A percentile compares a stretch with the other conserved stretches of the same genome.
phyloP scores from a whole-genome alignment of 1,140 invertebrate species.

The Eumeta japonica region DNA sequence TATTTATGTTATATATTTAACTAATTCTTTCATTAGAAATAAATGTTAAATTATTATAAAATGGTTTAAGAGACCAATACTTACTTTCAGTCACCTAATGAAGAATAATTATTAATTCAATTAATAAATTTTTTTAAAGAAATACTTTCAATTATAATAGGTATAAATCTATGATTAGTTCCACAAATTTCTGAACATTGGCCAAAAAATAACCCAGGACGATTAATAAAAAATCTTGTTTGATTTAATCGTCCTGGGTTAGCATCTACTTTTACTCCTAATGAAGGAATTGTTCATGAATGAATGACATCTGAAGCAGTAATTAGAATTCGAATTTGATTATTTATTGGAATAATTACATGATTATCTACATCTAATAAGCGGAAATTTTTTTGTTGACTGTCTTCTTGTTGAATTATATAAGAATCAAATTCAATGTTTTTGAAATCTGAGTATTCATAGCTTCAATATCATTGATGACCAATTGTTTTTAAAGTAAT shows the following conservation, averaged over 20 bases:
- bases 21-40: slow-evolving; percentile 60
- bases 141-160: slow-evolving; percentile 66
- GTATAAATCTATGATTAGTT: slow-evolving; percentile 75
- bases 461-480: slow-evolving; percentile 70
- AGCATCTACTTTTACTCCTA: slow-evolving; percentile 68
- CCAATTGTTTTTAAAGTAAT: slow-evolving; percentile 63
- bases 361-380: slow-evolving; percentile 67
- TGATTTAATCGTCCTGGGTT: slow-evolving; percentile 69
- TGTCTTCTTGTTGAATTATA: slow-evolving; percentile 54
- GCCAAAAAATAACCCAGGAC: slow-evolving; percentile 64
- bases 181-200: slow-evolving; percentile 82
- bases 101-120: slow-evolving; percentile 57
- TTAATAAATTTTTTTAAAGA: slow-evolving; percentile 57
- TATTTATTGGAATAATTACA: slow-evolving; percentile 58
- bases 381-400: slow-evolving; percentile 49
- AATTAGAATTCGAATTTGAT: slow-evolving; percentile 60
- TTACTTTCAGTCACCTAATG: slow-evolving; percentile 66
- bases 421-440: slow-evolving; percentile 65
- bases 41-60: slow-evolving; percentile 57
- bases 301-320: slow-evolving; percentile 68
- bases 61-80: slow-evolving; percentile 57
- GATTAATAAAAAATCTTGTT: slow-evolving; percentile 58
- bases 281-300: slow-evolving; percentile 63
- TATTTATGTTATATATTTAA: slow-evolving; percentile 57
- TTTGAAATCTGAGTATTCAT: slow-evolving; percentile 65